phyloP scores from a whole-genome alignment of 2,113 vertebrate genomes.

The Gallinago undulata region DNA sequence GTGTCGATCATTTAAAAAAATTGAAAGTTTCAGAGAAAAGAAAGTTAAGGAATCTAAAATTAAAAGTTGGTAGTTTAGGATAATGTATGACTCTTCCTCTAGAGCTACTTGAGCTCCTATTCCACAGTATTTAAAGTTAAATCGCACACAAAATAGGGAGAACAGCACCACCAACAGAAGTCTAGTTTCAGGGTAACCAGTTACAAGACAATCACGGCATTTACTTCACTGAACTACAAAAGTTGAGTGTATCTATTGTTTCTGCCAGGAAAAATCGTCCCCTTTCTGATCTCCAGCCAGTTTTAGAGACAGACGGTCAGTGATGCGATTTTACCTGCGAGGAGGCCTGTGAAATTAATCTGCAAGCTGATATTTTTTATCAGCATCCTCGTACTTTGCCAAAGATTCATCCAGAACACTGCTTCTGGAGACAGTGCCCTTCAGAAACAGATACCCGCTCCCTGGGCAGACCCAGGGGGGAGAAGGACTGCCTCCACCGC shows the following conservation, averaged over 20 bases:
- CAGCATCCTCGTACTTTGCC: not conserved
- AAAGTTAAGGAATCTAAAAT: not conserved
- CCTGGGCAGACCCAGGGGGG: not conserved
- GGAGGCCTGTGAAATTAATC: not conserved
- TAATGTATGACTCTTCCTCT: not conserved
- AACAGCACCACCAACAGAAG: conserved; percentile 67
- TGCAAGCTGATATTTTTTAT: not conserved
- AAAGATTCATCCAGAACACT: not conserved
- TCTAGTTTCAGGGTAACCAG: conserved; percentile 14
- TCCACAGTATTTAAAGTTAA: conserved; percentile 9
- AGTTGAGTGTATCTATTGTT: not conserved
- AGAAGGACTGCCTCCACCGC: not conserved
- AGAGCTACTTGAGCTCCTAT: not conserved
- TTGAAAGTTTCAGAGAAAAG: not conserved
- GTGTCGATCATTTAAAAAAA: not conserved
- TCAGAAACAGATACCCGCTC: not conserved
- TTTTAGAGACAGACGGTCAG: not conserved
- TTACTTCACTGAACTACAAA: not conserved
- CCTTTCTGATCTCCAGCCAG: not conserved
- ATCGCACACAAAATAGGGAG: conserved; percentile 29
- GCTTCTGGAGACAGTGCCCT: not conserved
- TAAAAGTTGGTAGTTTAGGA: not conserved
- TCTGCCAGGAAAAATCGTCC: not conserved
- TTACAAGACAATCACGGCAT: not conserved
- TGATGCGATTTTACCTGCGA: not conserved